Base-by-base conservation (phyloP, 2,888 invertebrate species). In the Steromphala cineraria region DNA sequence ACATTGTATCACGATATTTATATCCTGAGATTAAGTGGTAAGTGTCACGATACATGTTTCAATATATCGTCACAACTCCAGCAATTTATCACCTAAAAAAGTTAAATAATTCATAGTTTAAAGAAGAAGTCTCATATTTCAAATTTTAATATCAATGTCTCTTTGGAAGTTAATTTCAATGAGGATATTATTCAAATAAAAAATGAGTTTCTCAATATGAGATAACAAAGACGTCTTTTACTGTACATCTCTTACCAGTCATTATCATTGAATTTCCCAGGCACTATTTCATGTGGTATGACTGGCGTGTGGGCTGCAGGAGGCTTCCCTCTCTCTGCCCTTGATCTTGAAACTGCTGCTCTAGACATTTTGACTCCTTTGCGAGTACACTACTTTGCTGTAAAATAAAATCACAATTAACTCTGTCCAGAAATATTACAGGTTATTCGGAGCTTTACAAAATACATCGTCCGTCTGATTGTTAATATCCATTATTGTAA, bases 181-280 rank as follows among this genome's bases (percentile, higher is more conserved):
- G 10, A 4, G 10, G 8, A 10, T 17, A 17, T 78, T 31, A 8
- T 15, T 56, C 4, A 77, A 21, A 55, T 19, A 8, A n/a, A 56
- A 2, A 56, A 15, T 55, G n/a, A 10, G 19, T 10, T 19, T 1
- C 24, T n/a, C 19, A 24, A 24, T 24, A 10, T 10, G 3, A 19
- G 10, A 55, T 55, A 17, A 17, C 21, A n/a, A n/a, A n/a, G n/a
- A n/a, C n/a, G n/a, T n/a, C n/a, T n/a, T n/a, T n/a, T n/a, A n/a
- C n/a, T n/a, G n/a, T n/a, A n/a, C 36, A 36, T 67, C 8, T 24
- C 89, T 83, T 87, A 93, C 93, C 93, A 93, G 84, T 93, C 93
- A 84, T 91, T 89, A 80, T 93, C 93, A 84, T 88, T 93, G 81
- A 91, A 93, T 88, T 92, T 93, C 78, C 93, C 93, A 40, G 93